Conservation (phyloP, 2,113 vertebrate genomes). For the Phalacrocorax carbo region DNA sequence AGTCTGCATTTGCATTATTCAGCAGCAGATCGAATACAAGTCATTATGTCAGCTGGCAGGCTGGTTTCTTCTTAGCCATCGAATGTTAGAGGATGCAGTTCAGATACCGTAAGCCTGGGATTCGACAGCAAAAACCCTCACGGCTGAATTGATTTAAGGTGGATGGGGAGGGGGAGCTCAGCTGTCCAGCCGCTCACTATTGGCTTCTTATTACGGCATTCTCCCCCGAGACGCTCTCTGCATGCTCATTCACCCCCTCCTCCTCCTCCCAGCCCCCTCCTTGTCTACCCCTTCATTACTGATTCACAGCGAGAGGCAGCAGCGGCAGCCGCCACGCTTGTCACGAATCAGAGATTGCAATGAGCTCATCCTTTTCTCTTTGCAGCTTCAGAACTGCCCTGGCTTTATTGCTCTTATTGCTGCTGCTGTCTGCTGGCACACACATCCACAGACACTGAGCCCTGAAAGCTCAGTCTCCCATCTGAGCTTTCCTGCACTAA, state of each 20-base stretch:
- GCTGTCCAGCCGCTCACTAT: conserved; percentile 81
- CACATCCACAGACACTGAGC: conserved; percentile 17
- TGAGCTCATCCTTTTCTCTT: conserved; percentile 84
- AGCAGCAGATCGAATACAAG: background rate
- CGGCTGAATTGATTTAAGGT: conserved; percentile 46
- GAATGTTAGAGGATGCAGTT: background rate
- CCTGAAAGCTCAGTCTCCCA: background rate
- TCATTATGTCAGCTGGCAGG: background rate
- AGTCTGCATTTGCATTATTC: background rate
- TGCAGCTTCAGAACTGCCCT: conserved; percentile 69
- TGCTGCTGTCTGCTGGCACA: conserved; percentile 35
- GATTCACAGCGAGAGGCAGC: conserved; percentile 77
- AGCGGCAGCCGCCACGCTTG: conserved; percentile 42
- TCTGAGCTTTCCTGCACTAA: background rate
- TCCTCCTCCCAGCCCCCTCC: conserved; percentile 72
- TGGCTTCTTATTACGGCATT: conserved; percentile 95
- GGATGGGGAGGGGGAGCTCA: conserved; percentile 56
- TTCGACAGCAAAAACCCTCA: conserved; percentile 32
- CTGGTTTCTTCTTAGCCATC: background rate
- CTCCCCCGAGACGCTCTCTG: conserved; percentile 79
- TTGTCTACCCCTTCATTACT: conserved; percentile 75
- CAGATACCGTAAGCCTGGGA: background rate
- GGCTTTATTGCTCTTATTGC: conserved; percentile 58
- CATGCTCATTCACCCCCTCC: conserved; percentile 76
- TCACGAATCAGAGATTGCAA: conserved; percentile 73